These are phyloP conservation scores for Neolamprologus toae DNA, from an alignment of 2,113 vertebrate species.

Conservation along the genomic window DNA sequence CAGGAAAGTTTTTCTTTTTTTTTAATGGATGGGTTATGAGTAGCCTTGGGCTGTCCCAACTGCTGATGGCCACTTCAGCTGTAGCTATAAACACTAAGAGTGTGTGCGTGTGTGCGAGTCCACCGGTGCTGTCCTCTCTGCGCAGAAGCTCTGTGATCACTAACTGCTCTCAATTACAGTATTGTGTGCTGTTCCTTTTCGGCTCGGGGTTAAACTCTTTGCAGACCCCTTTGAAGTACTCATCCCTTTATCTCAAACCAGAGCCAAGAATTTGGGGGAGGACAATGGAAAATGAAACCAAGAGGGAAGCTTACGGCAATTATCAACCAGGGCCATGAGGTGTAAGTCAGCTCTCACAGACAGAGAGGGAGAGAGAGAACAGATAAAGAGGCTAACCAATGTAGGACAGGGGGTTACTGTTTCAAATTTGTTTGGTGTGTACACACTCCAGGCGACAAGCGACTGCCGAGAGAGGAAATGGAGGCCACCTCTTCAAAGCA, in stretches of 20 bases:
- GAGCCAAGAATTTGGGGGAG: slow-evolving; percentile 88
- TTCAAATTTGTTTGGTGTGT: slow-evolving; percentile 70
- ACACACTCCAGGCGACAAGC: slow-evolving; percentile 54
- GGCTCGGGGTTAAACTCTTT: slow-evolving; percentile 94
- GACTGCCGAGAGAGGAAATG: slow-evolving; percentile 58
- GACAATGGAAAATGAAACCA: slow-evolving; percentile 89
- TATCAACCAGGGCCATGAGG: slow-evolving; percentile 73
- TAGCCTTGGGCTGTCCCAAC: slow-evolving; percentile 20
- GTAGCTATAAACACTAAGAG: slow-evolving; percentile 37
- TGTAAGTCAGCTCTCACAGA: slow-evolving; percentile 68
- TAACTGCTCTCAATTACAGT: slow-evolving; percentile 96
- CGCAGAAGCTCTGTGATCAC: slow-evolving; percentile 86
- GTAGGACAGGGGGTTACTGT: slow-evolving; percentile 62
- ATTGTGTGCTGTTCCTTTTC: slow-evolving; percentile 87
- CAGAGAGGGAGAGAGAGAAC: background rate
- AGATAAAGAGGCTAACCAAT: slow-evolving; percentile 46
- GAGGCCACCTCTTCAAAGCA: slow-evolving; percentile 58
- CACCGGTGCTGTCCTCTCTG: slow-evolving; percentile 59
- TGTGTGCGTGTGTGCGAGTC: background rate
- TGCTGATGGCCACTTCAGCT: slow-evolving; percentile 39
- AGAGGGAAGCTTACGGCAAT: slow-evolving; percentile 85
- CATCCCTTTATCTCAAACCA: slow-evolving; percentile 98
- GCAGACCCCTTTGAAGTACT: slow-evolving; percentile 96
- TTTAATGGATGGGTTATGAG: background rate
- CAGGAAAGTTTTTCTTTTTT: background rate